A percentile compares a stretch with the other conserved stretches of the same genome.
phyloP scores from a whole-genome alignment of 2,113 vertebrate species.

The Cynocephalus volans region DNA sequence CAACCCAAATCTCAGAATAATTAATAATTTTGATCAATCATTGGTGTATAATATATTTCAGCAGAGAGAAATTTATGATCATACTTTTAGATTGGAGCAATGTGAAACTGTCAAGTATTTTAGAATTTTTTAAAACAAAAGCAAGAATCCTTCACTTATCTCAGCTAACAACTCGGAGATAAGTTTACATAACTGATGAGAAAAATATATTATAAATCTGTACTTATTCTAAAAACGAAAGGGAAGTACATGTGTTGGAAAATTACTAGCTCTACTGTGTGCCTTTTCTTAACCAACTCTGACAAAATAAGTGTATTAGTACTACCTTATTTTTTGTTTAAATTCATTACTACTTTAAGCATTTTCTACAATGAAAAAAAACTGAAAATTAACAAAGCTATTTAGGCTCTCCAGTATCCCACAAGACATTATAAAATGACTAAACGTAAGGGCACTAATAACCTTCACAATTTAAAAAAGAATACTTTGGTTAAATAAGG shows the following conservation, averaged over 20 bases:
- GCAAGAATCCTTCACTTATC: background rate
- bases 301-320: background rate
- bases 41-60: background rate
- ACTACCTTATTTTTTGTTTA: background rate
- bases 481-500: background rate
- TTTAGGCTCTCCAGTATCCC: background rate
- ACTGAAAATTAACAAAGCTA: background rate
- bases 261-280: background rate
- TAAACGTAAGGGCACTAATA: background rate
- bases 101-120: background rate
- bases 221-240: slow-evolving; percentile 42
- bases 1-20: background rate
- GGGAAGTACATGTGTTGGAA: background rate
- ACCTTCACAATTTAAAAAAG: background rate
- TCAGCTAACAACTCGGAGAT: background rate
- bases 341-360: slow-evolving; percentile 10
- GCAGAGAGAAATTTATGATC: background rate
- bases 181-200: background rate
- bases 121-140: slow-evolving; percentile 46
- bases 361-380: background rate
- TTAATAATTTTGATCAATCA: slow-evolving; percentile 22
- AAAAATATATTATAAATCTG: background rate
- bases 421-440: background rate
- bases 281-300: background rate
- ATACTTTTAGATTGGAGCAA: background rate